Percentiles rank a stretch among this genome's conserved stretches.
Evolutionary conservation across 2,113 vertebrate species (phyloP).

Genomic region (Syngnathus floridae): DNA sequence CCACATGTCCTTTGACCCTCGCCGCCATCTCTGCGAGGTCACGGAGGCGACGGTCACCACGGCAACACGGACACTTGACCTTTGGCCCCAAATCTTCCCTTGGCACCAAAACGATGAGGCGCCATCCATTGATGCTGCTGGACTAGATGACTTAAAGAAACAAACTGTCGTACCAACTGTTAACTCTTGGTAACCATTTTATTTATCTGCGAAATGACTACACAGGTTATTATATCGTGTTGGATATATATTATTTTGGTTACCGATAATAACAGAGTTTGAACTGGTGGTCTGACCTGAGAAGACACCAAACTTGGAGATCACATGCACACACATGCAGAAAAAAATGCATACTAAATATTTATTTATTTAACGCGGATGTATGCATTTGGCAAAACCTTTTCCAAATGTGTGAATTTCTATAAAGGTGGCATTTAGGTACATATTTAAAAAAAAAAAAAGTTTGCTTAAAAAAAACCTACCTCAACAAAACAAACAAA

Average conservation of each 20-base stretch:
- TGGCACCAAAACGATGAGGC: slow-evolving; percentile 55
- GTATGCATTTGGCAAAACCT: slow-evolving; percentile 46
- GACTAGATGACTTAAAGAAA: slow-evolving; percentile 42
- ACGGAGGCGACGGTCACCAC: slow-evolving; percentile 46
- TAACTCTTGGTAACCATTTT: slow-evolving; percentile 50
- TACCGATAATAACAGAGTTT: not conserved
- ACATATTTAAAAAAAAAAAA: slow-evolving; percentile 63
- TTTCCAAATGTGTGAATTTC: slow-evolving; percentile 42
- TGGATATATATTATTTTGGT: slow-evolving; percentile 4
- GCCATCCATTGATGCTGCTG: slow-evolving; percentile 60
- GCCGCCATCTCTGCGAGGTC: slow-evolving; percentile 35
- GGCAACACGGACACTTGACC: slow-evolving; percentile 68
- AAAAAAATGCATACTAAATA: slow-evolving; percentile 61
- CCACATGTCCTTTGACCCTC: slow-evolving; percentile 54
- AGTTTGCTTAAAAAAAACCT: slow-evolving; percentile 73
- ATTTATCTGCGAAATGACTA: slow-evolving; percentile 47
- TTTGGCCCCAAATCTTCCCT: slow-evolving; percentile 42
- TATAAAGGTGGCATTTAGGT: slow-evolving; percentile 60
- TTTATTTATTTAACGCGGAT: slow-evolving; percentile 69
- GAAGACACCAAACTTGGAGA: slow-evolving; percentile 45
- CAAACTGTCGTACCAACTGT: slow-evolving; percentile 10
- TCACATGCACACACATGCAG: slow-evolving; percentile 35
- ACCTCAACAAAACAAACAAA: slow-evolving; percentile 80
- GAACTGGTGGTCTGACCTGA: not conserved
- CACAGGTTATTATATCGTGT: not conserved